These are phyloP conservation scores for Heliothis peltigera DNA, from an alignment of 2,888 invertebrate genomes.

Conservation along the genomic window DNA sequence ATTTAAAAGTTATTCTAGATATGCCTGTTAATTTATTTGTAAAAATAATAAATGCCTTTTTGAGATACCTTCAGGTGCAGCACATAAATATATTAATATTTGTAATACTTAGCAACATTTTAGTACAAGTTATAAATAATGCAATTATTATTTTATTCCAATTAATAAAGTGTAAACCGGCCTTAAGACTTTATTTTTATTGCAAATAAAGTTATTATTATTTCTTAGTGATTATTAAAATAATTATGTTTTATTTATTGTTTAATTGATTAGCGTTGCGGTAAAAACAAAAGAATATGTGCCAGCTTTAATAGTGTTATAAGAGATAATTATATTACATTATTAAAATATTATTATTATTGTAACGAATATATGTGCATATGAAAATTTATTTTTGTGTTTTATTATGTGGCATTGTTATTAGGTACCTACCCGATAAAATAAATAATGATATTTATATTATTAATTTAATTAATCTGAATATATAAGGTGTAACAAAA, in stretches of 20 bases:
- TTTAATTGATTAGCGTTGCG: constrained; percentile 71
- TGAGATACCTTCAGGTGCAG: neutral
- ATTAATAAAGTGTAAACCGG: constrained; percentile 3
- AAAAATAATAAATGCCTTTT: constrained; percentile 1
- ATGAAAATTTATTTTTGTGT: constrained; percentile 66
- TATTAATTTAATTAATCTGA: no score
- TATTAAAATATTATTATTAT: constrained; percentile 76
- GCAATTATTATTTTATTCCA: constrained; percentile 1
- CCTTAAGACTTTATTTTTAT: constrained; percentile 21
- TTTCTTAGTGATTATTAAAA: constrained; percentile 28
- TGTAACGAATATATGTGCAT: constrained; percentile 88
- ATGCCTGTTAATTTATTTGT: neutral
- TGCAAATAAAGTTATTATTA: constrained; percentile 26
- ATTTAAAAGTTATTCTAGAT: neutral
- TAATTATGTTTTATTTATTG: constrained; percentile 54
- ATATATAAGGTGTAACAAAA: no score
- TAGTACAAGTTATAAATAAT: neutral
- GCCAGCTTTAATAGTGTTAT: constrained; percentile 88
- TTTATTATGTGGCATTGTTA: no score
- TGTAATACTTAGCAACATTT: neutral
- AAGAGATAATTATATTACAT: constrained; percentile 80
- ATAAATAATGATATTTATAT: no score
- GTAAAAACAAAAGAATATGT: constrained; percentile 81
- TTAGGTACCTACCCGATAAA: no score
- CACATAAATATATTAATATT: neutral